Base-by-base conservation (phyloP, 1,140 invertebrate species). In the Proales similis region DNA sequence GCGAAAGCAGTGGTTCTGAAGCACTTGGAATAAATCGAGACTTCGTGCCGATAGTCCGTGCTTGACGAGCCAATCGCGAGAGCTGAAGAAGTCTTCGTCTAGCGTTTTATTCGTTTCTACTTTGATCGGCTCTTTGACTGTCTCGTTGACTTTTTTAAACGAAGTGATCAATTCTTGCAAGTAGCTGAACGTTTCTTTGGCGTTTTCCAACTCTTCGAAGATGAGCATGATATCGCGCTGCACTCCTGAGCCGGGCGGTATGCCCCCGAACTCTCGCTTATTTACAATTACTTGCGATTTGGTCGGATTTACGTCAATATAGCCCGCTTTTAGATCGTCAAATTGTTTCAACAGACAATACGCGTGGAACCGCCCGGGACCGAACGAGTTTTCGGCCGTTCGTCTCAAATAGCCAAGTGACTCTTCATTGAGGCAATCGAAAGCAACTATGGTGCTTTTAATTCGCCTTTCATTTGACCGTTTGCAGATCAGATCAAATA, bases 201-300 rank as follows among this genome's bases (percentile, higher is more conserved):
- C 73, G 38, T 73, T 70, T 47, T 77, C 73, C 47, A 77, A 63
- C 57, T 77, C 73, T 47, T 74, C 70, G 66, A 76, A 77, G n/a
- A 77, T 46, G 11, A 69, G 63, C 20, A 75, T 66, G 4, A 75
- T 70, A 68, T 77, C 75, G 45, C 72, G 70, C 19, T 74, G 64
- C 14, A 74, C 67, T 6, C 74, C 75, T 6, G 70, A 71, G 1
- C 75, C 74, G 3, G 71, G 66, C 3, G 73, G 72, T 2, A 74
- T 66, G 4, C 74, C 74, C 2, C 74, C 74, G 66, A 67, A 71
- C 4, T 70, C 72, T 42, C 72, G 72, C 60, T 68, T 71, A 62
- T 72, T 74, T 47, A 75, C 53, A 11, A 74, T 65, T 43, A 75
- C 68, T 61, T 75, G 73, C n/a, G 74, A 71, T 39, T 67, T 68